Conservation (phyloP, 53 echinoderm and acorn worm species). For the Antedon mediterranea region DNA sequence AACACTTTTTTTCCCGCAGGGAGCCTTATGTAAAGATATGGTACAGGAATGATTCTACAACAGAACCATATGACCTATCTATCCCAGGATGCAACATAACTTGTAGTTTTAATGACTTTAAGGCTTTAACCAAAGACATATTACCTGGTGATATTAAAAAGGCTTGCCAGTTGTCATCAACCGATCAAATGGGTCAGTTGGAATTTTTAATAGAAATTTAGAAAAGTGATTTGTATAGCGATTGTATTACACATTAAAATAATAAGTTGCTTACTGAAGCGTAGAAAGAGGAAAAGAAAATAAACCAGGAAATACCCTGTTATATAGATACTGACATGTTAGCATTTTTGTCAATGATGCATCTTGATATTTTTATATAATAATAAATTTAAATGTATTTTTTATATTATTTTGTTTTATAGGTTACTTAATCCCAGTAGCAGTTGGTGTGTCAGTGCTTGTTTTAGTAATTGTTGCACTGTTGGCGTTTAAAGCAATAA, state of each 20-base stretch:
- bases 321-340: no score
- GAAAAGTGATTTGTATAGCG: no score
- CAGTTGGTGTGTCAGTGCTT: not conserved
- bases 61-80: constrained; percentile 12
- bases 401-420: not conserved
- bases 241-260: no score
- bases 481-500: not conserved
- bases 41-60: constrained; percentile 30
- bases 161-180: constrained; percentile 9
- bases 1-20: not conserved
- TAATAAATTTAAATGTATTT: no score
- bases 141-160: constrained; percentile 21
- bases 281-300: no score
- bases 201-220: not conserved
- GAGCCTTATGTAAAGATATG: constrained; percentile 26
- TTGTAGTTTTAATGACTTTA: constrained; percentile 29
- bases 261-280: no score
- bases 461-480: not conserved
- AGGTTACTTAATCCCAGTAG: not conserved
- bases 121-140: constrained; percentile 18
- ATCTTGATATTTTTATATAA: no score
- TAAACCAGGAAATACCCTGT: no score
- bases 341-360: no score
- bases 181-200: not conserved
- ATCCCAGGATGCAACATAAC: constrained; percentile 3